Evolutionary conservation across 2,888 invertebrate genomes (phyloP), one percentile per base, ranked within the genome.

Genomic region (Ditula angustiorana): DNA sequence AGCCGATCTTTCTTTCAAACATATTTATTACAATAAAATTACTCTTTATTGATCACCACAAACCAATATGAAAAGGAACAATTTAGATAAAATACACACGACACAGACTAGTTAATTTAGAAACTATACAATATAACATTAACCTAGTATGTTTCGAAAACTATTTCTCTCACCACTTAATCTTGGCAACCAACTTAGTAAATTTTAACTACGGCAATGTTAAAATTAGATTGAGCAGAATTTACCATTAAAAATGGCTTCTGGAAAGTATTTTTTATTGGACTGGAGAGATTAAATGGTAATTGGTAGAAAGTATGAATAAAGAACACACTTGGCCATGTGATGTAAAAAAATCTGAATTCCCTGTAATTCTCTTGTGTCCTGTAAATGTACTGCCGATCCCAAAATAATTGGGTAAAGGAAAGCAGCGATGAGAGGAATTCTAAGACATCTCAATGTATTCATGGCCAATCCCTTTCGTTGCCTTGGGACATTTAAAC

Each of bases 371-470:
- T 53, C 61, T 46, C 16, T 19, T 10, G 60, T 26, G 46, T 41
- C 33, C 24, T 24, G 13, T 35, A 26, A 53, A 46, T 35, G 19
- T 46, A 26, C 26, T 46, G 61, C 21, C 49, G 61, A 62, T 37
- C 56, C 55, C 47, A 30, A 62, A 56, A 62, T 62, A 62, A 62
- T 62, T 62, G 61, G 49, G 37, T 47, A 37, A 35, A 21, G 55
- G 35, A 47, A 56, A 37, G 28, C 37, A 28, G 26, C 37, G 47
- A 37, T 61, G 61, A 56, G 49, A 62, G 35, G 30, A 56, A 49
- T 61, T 46, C 28, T 55, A 26, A 47, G 46, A 47, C 53, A 55
- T 55, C 7, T 13, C 21, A 49, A 11, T 21, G 23, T 55, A 62
- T 56, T 56, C 37, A 30, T 19, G 46, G 33, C 46, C 52, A 53